phyloP scores from a whole-genome alignment of 2,888 invertebrate genomes.

The Sycophila texana region DNA sequence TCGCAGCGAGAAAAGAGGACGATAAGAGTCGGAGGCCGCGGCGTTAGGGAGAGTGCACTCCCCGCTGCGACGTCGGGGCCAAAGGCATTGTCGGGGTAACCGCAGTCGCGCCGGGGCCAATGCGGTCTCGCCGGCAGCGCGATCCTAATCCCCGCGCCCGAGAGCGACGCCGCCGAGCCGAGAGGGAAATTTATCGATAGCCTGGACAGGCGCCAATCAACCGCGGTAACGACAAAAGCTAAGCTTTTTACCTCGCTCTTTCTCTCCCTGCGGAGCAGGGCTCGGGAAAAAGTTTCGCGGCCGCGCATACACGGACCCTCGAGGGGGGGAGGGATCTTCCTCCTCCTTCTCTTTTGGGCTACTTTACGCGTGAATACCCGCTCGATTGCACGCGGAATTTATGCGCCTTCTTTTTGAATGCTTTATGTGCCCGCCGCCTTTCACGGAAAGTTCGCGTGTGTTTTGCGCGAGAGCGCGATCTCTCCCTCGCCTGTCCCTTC shows the following conservation, averaged over 20 bases:
- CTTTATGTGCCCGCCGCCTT: constrained; percentile 46
- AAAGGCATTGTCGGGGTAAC: constrained; percentile 47
- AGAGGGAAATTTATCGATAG: constrained; percentile 52
- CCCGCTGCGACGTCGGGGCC: constrained; percentile 20
- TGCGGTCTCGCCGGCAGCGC: constrained; percentile 22
- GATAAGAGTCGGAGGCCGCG: constrained; percentile 34
- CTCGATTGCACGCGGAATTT: constrained; percentile 55
- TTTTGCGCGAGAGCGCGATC: constrained; percentile 22
- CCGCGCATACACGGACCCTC: not conserved
- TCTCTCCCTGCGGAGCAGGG: not conserved
- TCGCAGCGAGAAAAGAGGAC: constrained; percentile 14
- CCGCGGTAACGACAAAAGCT: constrained; percentile 48
- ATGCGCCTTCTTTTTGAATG: constrained; percentile 55
- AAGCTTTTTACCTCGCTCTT: constrained; percentile 36
- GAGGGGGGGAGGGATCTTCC: not conserved
- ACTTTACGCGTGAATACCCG: constrained; percentile 52
- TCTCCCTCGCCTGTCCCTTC: not conserved
- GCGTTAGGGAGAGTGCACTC: not conserved
- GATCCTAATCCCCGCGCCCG: constrained; percentile 41
- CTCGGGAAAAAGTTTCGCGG: constrained; percentile 43
- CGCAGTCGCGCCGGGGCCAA: constrained; percentile 28
- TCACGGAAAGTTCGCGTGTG: constrained; percentile 38
- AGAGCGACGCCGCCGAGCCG: not conserved
- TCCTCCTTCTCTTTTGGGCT: constrained; percentile 20
- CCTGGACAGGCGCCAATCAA: constrained; percentile 58